phyloP scores from a whole-genome alignment of 1,140 invertebrate genomes.

The Latrodectus geometricus region DNA sequence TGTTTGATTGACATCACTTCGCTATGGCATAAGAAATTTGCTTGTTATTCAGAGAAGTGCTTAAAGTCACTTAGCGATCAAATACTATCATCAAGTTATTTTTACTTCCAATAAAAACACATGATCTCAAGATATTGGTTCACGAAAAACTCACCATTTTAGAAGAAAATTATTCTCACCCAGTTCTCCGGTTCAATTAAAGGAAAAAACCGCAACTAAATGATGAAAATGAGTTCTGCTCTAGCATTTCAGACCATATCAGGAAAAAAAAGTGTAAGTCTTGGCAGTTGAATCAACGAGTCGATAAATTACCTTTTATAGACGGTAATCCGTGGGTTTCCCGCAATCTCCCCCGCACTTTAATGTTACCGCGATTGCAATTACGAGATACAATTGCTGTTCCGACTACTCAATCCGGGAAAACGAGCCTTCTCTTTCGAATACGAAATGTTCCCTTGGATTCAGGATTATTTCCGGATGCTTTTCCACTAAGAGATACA shows the following conservation, averaged over 20 bases:
- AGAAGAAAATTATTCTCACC: neutral
- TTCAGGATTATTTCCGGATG: constrained; percentile 31
- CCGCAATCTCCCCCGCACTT: constrained; percentile 40
- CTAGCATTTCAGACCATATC: neutral
- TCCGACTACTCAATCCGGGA: constrained; percentile 28
- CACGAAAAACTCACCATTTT: neutral
- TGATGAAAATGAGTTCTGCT: neutral
- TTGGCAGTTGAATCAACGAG: constrained; percentile 21
- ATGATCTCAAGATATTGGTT: neutral
- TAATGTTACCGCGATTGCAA: constrained; percentile 41
- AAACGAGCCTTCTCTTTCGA: constrained; percentile 16
- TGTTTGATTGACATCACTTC: too few species aligned
- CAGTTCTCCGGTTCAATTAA: neutral
- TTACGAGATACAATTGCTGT: constrained; percentile 54
- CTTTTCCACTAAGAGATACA: neutral
- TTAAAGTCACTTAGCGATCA: neutral
- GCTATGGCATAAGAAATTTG: too few species aligned
- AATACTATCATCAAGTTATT: neutral
- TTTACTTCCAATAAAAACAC: neutral
- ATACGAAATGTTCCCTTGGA: constrained; percentile 18
- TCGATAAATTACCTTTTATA: constrained; percentile 56
- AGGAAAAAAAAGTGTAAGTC: constrained; percentile 9
- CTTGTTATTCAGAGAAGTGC: too few species aligned
- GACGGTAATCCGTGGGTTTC: constrained; percentile 36
- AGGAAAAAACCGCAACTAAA: neutral